Evolutionary conservation across 2,797 vertebrate species (phyloP), one percentile per base, ranked within the genome.

Genomic region (Margarornis squamiger): DNA sequence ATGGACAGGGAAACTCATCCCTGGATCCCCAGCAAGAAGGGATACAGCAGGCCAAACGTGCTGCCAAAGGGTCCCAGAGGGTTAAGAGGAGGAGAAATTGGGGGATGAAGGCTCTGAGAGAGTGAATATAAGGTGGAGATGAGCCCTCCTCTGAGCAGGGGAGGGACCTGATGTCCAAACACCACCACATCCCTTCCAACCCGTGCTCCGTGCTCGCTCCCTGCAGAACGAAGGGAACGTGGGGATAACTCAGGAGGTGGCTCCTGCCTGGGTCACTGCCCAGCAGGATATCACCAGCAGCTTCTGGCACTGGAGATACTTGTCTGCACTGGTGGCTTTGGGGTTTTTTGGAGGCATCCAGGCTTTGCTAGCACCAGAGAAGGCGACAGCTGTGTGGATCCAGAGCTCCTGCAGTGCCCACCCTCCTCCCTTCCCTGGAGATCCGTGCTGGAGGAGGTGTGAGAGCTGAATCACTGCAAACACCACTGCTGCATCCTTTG

Each of bases 1-100:
- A 23, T 1, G 2, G 8, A 24, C 62, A 46, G 55, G 39, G 80
- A 29, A 51, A 21, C 5, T 29, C 16, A 27, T 7, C 36, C 79
- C 54, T 19, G 9, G 5, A 8, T 7, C 6, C 4, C 0, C 61
- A n/a, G 13, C 15, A n/a, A 19, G 45, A 24, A 6, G 36, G 49
- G 58, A 36, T 1, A 2, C 27, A 2, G 17, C 0, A 0, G 12
- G 26, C 2, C 9, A 12, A 65, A 49, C 0, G 17, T 23, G 22
- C 65, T 51, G 45, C 66, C 38, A 29, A 16, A 29, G 17, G 32
- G 20, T 34, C 34, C n/a, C 43, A 11, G 12, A 15, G 66, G 54
- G 41, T 12, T 22, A 3, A 73, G 24, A 73, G 9, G 48, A 76
- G 67, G 38, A 75, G 48, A 9, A 88, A 26, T 0, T 0, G 24